A percentile compares a stretch with the other conserved stretches of the same genome.
Conservation (phyloP, 1,140 invertebrate species). For the Paralvinella palmiformis region DNA sequence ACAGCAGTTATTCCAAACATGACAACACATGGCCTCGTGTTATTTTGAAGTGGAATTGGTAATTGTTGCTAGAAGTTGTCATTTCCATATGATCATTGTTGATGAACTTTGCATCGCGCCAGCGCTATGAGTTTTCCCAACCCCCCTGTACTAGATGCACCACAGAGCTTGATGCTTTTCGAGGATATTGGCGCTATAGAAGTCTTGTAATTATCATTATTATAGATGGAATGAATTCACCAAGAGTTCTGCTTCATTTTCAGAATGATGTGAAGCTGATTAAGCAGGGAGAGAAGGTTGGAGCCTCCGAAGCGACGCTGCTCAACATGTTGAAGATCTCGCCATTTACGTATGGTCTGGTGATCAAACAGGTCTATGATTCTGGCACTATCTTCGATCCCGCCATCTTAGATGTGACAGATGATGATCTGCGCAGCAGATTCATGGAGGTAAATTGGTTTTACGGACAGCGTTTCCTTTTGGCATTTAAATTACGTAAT, state of each 20-base stretch:
- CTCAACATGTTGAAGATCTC: conserved; percentile 99
- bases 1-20: too few relatives aligned
- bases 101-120: too few relatives aligned
- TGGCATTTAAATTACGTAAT: too few relatives aligned
- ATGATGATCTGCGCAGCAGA: conserved; percentile 83
- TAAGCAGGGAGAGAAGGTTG: conserved; percentile 94
- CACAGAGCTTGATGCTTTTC: too few relatives aligned
- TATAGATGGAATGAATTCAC: not conserved
- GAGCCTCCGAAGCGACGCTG: conserved; percentile 95
- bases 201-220: too few relatives aligned
- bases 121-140: too few relatives aligned
- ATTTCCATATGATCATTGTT: too few relatives aligned
- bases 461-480: conserved; percentile 5
- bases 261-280: conserved; percentile 88
- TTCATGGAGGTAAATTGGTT: conserved; percentile 67
- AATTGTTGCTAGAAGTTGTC: too few relatives aligned
- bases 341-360: conserved; percentile 96
- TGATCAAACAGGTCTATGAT: conserved; percentile 88
- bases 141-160: too few relatives aligned
- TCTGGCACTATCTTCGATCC: conserved; percentile 96
- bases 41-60: too few relatives aligned
- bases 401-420: conserved; percentile 94
- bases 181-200: too few relatives aligned
- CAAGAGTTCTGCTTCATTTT: conserved; percentile 27
- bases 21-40: too few relatives aligned